A percentile compares a stretch with the other conserved stretches of the same genome.
Conservation (phyloP, 1,140 invertebrate species). For the Zaprionus kolodkinae region DNA sequence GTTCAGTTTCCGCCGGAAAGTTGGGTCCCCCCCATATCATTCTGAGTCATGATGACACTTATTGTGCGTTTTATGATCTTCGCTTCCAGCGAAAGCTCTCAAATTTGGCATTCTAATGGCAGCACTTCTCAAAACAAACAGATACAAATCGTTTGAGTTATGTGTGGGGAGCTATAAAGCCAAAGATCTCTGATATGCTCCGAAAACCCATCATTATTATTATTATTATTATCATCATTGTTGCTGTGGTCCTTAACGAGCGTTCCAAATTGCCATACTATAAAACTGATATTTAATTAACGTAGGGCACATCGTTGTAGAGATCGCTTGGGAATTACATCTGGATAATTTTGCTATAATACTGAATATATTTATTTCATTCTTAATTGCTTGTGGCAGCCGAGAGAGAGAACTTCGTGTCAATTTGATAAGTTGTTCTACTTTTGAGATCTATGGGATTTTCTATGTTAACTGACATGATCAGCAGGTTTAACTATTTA, state of each 20-base stretch:
- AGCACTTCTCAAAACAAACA: conserved; percentile 76
- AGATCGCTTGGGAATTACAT: background rate
- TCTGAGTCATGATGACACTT: conserved; percentile 77
- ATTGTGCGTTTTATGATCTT: conserved; percentile 73
- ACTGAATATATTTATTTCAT: background rate
- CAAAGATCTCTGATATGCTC: conserved; percentile 60
- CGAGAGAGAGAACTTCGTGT: background rate
- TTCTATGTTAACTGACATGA: background rate
- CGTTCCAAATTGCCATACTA: conserved; percentile 50
- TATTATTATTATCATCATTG: background rate
- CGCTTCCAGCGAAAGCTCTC: conserved; percentile 73
- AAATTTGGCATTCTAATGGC: conserved; percentile 79
- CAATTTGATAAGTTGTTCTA: background rate
- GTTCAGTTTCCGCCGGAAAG: conserved; percentile 77
- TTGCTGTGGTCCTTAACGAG: conserved; percentile 49
- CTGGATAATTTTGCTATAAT: background rate
- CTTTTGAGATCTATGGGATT: background rate
- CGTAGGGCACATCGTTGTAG: background rate
- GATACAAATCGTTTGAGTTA: conserved; percentile 75
- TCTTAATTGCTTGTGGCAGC: background rate
- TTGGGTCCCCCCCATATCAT: conserved; percentile 49
- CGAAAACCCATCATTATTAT: conserved; percentile 67
- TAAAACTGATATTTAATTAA: conserved; percentile 5
- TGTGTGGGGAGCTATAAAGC: conserved; percentile 57
- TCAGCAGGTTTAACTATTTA: background rate